Base-by-base conservation (phyloP, 2,888 invertebrate species). In the Elmis aenea region DNA sequence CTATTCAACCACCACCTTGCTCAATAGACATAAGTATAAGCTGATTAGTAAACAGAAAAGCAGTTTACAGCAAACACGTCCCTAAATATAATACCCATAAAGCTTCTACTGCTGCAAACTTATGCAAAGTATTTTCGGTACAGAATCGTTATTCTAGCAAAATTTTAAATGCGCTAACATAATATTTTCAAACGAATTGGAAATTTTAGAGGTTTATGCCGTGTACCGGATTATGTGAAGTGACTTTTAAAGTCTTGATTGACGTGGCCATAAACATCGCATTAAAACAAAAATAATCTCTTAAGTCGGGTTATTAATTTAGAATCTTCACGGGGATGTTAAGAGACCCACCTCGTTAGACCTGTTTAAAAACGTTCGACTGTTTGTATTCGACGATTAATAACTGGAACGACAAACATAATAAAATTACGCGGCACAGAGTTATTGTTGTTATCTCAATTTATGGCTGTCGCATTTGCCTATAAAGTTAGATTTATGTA, bases 11-110 rank as follows among this genome's bases (percentile, higher is more conserved):
- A 40, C 24, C 41, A 44, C 43, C 40, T 47, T 33, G 26, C 28
- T 43, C 47, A 49, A 51, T 51, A 41, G 47, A 30, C 41, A 31
- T 45, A 41, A 44, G 40, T 32, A 33, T 49, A 51, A 51, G 49
- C 49, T 42, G 44, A 47, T 49, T 49, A 47, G 32, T 36, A 40
- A 39, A 37, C 41, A 37, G 18, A 15, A 14, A 12, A 26, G n/a
- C n/a, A n/a, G 20, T 26, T 22, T 11, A n/a, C 23, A 39, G 27
- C n/a, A 32, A 33, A 33, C 25, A 6, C 32, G 20, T 12, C 35
- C 33, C 33, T 38, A 38, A 20, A 32, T n/a, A 25, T 9, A 10
- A 8, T 6, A 9, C 1, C 13, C 14, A 8, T 33, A 33, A 33
- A 26, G 22, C 5, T 6, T 16, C 6, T 29, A 8, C 9, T 27